Evolutionary conservation across 1,140 invertebrate genomes (phyloP).

Genomic region (Penaeus japonicus): DNA sequence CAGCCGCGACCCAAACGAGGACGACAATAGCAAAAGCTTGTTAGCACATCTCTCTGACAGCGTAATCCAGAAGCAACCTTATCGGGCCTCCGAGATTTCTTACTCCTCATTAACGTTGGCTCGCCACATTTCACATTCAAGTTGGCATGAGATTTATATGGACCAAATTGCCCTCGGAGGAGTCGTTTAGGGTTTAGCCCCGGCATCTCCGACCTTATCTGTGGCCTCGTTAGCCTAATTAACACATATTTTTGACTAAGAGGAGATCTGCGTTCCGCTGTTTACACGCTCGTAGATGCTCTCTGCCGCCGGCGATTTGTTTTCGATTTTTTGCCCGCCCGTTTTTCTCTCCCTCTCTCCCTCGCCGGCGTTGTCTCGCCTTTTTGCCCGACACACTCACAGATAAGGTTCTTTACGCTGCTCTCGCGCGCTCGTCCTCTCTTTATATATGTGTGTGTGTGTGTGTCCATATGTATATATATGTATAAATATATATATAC

Average conservation of each 20-base stretch:
- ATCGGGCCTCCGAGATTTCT: conserved; percentile 47
- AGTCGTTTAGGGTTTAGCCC: conserved; percentile 41
- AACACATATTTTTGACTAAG: conserved; percentile 53
- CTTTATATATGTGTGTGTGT: neutral
- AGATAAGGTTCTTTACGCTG: neutral
- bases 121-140: conserved; percentile 55
- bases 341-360: conserved; percentile 17
- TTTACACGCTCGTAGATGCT: conserved; percentile 27
- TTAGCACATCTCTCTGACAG: neutral
- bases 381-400: neutral
- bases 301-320: conserved; percentile 2
- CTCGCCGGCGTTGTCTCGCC: neutral
- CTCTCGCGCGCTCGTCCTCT: neutral
- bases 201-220: conserved; percentile 37
- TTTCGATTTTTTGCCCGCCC: neutral
- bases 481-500: neutral
- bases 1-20: too few relatives aligned
- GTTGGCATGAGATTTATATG: conserved; percentile 53
- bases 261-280: conserved; percentile 40
- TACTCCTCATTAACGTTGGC: conserved; percentile 53
- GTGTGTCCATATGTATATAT: neutral
- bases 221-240: conserved; percentile 48
- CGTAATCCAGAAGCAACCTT: conserved; percentile 15
- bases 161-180: conserved; percentile 47
- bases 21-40: conserved; percentile 14